Percentiles rank a stretch among this genome's conserved stretches.
Conservation (phyloP, 2,888 invertebrate species). For the Tribolium freemani region DNA sequence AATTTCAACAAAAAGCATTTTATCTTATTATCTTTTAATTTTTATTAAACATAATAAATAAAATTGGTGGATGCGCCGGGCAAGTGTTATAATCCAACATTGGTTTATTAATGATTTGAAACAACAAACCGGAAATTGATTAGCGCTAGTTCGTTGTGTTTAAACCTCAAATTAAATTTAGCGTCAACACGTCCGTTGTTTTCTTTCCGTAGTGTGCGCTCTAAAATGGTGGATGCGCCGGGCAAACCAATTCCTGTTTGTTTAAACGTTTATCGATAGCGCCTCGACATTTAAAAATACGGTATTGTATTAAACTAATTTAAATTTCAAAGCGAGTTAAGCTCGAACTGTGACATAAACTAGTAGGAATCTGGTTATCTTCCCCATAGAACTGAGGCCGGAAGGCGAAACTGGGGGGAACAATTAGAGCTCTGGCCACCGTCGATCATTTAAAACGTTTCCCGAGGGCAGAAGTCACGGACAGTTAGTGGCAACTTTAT, state of each 20-base stretch:
- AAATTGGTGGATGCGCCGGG: background rate
- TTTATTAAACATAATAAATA: background rate
- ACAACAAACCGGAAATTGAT: background rate
- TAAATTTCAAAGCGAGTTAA: background rate
- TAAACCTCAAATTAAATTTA: background rate
- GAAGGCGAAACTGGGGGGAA: conserved; percentile 25
- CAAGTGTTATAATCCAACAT: background rate
- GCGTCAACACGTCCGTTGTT: background rate
- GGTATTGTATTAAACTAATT: background rate
- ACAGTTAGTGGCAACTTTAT: conserved; percentile 53
- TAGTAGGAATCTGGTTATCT: background rate
- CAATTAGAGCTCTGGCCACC: conserved; percentile 39
- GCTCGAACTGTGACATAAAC: background rate
- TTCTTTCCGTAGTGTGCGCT: background rate
- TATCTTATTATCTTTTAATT: too few relatives aligned
- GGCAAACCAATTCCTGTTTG: background rate
- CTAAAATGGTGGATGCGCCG: conserved; percentile 15
- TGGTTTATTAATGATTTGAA: background rate
- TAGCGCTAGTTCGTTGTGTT: background rate
- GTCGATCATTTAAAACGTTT: conserved; percentile 38
- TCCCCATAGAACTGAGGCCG: conserved; percentile 10
- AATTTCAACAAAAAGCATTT: background rate
- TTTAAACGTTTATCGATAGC: background rate
- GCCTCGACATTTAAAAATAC: background rate
- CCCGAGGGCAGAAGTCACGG: conserved; percentile 47